phyloP scores from a whole-genome alignment of 2,797 vertebrate genomes.

The Premnoplex brunnescens region DNA sequence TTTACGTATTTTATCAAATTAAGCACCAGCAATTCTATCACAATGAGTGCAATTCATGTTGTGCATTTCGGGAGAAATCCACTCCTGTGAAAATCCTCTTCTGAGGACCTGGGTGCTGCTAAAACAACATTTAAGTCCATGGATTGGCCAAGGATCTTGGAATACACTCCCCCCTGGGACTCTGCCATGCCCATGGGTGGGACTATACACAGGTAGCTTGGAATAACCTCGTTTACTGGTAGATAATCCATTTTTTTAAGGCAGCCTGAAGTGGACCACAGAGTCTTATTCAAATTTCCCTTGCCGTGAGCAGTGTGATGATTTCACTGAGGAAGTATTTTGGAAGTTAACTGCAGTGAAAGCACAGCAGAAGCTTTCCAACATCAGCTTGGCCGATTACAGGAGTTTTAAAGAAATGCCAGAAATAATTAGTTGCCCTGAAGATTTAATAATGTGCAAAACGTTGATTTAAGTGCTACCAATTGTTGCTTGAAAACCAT shows the following conservation, averaged over 20 bases:
- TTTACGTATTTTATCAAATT: background rate
- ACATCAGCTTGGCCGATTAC: slow-evolving; percentile 12
- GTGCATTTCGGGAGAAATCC: background rate
- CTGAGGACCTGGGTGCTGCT: background rate
- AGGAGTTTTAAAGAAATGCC: slow-evolving; percentile 26
- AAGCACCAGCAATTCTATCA: background rate
- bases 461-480: slow-evolving; percentile 47
- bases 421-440: slow-evolving; percentile 54
- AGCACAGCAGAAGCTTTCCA: slow-evolving; percentile 14
- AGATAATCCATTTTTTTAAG: background rate
- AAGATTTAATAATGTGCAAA: slow-evolving; percentile 50
- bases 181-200: background rate
- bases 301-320: background rate
- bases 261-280: background rate
- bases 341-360: slow-evolving; percentile 1
- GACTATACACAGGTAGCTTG: background rate
- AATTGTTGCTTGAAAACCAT: slow-evolving; percentile 23
- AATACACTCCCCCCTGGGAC: background rate
- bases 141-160: background rate
- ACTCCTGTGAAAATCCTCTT: background rate
- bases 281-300: slow-evolving; percentile 36
- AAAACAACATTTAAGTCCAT: background rate
- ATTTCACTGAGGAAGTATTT: slow-evolving; percentile 46
- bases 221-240: background rate
- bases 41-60: background rate